phyloP scores from a whole-genome alignment of 2,113 vertebrate species.

The Stigmatopora nigra region DNA sequence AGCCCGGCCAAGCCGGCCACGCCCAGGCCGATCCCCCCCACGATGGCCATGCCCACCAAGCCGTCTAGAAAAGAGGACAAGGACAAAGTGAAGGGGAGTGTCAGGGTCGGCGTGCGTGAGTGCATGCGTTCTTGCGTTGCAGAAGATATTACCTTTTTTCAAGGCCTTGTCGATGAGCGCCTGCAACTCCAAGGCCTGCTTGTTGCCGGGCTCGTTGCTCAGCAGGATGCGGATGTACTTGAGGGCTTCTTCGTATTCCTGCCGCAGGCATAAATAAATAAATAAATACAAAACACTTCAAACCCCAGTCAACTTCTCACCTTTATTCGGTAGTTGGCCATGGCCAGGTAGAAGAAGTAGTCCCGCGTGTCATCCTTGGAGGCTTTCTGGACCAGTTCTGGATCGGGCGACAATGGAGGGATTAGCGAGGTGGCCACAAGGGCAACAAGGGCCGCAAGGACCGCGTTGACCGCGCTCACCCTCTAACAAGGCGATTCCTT shows the following conservation, averaged over 20 bases:
- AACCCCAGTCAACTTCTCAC: slow-evolving; percentile 46
- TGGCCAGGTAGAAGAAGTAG: slow-evolving; percentile 81
- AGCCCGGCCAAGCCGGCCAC: slow-evolving; percentile 82
- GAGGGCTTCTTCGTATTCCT: slow-evolving; percentile 86
- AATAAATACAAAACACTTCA: too few species aligned
- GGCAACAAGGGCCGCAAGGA: too few species aligned
- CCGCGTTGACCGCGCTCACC: slow-evolving; percentile 67
- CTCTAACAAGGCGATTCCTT: slow-evolving; percentile 75
- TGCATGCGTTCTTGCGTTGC: too few species aligned
- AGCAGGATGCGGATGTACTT: slow-evolving; percentile 80
- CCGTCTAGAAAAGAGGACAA: slow-evolving; percentile 69
- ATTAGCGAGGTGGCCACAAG: not conserved
- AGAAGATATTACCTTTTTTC: slow-evolving; percentile 74
- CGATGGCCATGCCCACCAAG: slow-evolving; percentile 89
- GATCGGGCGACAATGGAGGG: not conserved
- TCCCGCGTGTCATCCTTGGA: slow-evolving; percentile 82
- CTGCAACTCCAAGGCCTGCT: slow-evolving; percentile 80
- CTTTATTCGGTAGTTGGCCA: slow-evolving; percentile 86
- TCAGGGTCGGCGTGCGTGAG: too few species aligned
- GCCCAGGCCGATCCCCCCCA: slow-evolving; percentile 81
- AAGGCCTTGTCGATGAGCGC: slow-evolving; percentile 81
- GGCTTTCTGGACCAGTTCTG: slow-evolving; percentile 78
- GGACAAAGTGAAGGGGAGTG: not conserved
- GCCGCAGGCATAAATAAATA: not conserved
- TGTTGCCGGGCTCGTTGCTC: slow-evolving; percentile 82